Conservation (phyloP, 1,140 invertebrate genomes). For the Gonatopus flavifemur region DNA sequence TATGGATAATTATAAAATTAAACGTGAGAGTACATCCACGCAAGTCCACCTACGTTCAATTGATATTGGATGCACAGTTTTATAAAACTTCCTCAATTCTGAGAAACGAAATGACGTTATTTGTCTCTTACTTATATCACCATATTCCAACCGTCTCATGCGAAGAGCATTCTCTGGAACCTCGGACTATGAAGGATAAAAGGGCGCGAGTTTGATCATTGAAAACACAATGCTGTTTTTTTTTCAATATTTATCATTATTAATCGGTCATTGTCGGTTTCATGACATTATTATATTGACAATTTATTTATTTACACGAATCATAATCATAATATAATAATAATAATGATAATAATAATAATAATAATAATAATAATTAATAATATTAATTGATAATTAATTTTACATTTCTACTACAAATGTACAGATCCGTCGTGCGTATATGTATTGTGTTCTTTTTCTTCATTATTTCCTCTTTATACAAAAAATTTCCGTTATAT, state of each 20-base stretch:
- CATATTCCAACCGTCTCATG: no score
- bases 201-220: background rate
- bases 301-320: conserved; percentile 57
- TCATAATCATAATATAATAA: conserved; percentile 37
- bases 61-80: no score
- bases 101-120: no score
- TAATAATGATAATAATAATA: conserved; percentile 52
- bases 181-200: no score
- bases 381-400: conserved; percentile 37
- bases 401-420: conserved; percentile 54
- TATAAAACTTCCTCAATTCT: no score
- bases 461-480: no score
- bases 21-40: no score
- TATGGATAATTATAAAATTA: no score
- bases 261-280: conserved; percentile 51
- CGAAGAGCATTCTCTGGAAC: background rate
- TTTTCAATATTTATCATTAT: conserved; percentile 54
- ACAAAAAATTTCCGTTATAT: no score
- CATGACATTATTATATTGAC: conserved; percentile 54
- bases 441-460: conserved; percentile 21
- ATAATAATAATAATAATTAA: conserved; percentile 38
- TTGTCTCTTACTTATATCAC: no score
- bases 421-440: conserved; percentile 51
- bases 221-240: conserved; percentile 7
- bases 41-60: background rate